Base-by-base conservation (phyloP, 2,888 invertebrate species). In the Liodrosophila aerea region DNA sequence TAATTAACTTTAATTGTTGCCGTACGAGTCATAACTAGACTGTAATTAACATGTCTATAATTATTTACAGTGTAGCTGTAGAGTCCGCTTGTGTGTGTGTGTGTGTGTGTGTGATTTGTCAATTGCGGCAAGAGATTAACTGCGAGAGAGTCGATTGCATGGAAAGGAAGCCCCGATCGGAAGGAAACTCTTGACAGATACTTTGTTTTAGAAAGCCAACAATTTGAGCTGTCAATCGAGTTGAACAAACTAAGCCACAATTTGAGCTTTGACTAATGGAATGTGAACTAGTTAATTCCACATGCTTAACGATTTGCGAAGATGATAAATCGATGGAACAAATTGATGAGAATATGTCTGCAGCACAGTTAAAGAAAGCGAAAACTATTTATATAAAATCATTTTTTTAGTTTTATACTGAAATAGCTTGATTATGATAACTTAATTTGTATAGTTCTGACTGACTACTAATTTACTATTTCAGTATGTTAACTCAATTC, bases 41-140 rank as follows among this genome's bases (percentile, higher is more conserved):
- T 73, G 74, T 78, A 87, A 89, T 89, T 88, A 89, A 87, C 84
- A 80, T 83, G 76, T 68, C 86, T 87, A 89, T 88, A 87, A 87
- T 76, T 73, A 69, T n/a, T n/a, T n/a, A n/a, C n/a, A n/a, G n/a
- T n/a, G n/a, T n/a, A n/a, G n/a, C n/a, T n/a, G n/a, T n/a, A n/a
- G n/a, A n/a, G n/a, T n/a, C n/a, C 58, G 51, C 66, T 75, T 76
- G 59, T 29, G 16, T 49, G 15, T 12, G 29, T 52, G 45, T 41
- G 39, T 36, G 29, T 49, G 40, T 44, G 15, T 15, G 16, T 46
- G 33, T 47, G 31, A 31, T 51, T 37, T 67, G 62, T 67, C 63
- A 67, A 59, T 60, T 62, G 43, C 53, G 56, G 47, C 22, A 72
- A 78, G 65, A 71, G 66, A 76, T 71, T 64, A 47, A 52, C 59